These are phyloP conservation scores for Siniperca chuatsi DNA, from an alignment of 2,113 vertebrate genomes.

Conservation along the genomic window DNA sequence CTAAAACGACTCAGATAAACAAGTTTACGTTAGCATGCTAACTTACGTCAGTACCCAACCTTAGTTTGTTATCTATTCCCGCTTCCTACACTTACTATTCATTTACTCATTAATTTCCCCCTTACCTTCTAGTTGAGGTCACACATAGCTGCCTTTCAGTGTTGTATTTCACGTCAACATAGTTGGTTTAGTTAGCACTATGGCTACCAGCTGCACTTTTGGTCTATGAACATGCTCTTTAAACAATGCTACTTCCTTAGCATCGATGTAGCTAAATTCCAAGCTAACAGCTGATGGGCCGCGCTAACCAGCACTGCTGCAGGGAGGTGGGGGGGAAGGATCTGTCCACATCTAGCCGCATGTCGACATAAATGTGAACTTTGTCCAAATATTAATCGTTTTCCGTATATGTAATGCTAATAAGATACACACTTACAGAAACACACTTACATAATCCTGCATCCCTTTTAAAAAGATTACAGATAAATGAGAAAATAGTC, in stretches of 20 bases:
- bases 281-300: slow-evolving; percentile 32
- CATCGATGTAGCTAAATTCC: slow-evolving; percentile 45
- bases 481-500: background rate
- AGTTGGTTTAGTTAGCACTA: background rate
- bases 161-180: slow-evolving; percentile 37
- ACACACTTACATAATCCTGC: background rate
- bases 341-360: background rate
- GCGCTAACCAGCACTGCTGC: background rate
- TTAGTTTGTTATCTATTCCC: background rate
- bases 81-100: background rate
- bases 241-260: slow-evolving; percentile 74
- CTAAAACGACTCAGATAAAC: background rate
- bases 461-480: background rate
- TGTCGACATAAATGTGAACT: background rate
- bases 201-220: background rate
- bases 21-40: slow-evolving; percentile 52
- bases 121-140: slow-evolving; percentile 22
- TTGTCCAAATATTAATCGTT: background rate
- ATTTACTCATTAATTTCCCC: background rate
- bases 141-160: slow-evolving; percentile 15
- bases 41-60: no score
- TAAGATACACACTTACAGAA: background rate
- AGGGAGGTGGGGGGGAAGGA: background rate
- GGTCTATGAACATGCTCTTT: slow-evolving; percentile 11
- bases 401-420: background rate